phyloP scores from a whole-genome alignment of 1,140 invertebrate species.

The Tyrophagus putrescentiae region DNA sequence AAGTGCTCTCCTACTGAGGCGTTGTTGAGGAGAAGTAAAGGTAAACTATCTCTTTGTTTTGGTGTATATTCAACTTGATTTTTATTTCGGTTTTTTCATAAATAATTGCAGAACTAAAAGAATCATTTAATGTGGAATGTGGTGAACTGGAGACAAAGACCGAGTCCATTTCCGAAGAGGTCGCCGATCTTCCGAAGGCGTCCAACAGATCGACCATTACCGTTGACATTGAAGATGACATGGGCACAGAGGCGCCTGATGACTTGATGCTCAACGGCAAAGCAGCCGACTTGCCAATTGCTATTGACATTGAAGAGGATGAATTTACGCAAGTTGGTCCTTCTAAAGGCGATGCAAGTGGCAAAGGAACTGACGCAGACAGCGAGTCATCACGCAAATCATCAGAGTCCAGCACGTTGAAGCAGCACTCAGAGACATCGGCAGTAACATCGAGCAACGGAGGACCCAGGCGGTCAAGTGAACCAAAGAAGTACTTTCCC shows the following conservation, averaged over 20 bases:
- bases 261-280: too few relatives aligned
- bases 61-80: background rate
- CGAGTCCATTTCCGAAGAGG: background rate
- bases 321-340: conserved; percentile 1
- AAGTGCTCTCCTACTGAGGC: conserved; percentile 45
- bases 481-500: too few relatives aligned
- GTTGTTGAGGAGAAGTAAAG: background rate
- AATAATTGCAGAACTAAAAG: background rate
- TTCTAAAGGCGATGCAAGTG: background rate
- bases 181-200: background rate
- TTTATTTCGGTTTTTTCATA: background rate
- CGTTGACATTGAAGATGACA: background rate
- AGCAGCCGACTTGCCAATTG: too few relatives aligned
- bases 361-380: too few relatives aligned
- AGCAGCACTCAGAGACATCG: too few relatives aligned
- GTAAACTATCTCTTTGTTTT: background rate
- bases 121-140: background rate
- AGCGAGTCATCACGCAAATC: too few relatives aligned
- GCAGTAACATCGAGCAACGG: too few relatives aligned
- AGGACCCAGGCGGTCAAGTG: too few relatives aligned
- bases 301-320: too few relatives aligned
- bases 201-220: background rate
- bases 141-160: background rate
- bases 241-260: too few relatives aligned
- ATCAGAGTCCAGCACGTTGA: too few relatives aligned